Percentiles rank a stretch among this genome's conserved stretches.
phyloP scores from a whole-genome alignment of 2,888 invertebrate genomes.

The Pollenia angustigena region DNA sequence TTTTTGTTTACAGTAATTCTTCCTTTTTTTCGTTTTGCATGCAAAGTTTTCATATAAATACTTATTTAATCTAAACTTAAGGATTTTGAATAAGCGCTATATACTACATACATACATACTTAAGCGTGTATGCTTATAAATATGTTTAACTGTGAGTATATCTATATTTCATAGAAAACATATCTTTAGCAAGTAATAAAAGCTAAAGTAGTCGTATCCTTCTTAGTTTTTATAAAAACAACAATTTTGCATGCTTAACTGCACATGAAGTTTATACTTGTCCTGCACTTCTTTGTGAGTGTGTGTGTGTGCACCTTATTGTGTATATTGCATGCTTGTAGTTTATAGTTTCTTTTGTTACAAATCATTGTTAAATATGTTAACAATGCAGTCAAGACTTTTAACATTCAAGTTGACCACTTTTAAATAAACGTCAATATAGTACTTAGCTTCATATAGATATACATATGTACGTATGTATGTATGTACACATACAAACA shows the following conservation, averaged over 20 bases:
- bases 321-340: constrained; percentile 50
- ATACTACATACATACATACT: not conserved
- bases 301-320: constrained; percentile 13
- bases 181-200: constrained; percentile 54
- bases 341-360: constrained; percentile 63
- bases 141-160: not conserved
- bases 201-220: constrained; percentile 52
- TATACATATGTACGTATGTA: not conserved
- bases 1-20: constrained; percentile 1
- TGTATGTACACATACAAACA: not conserved
- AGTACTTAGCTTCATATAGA: not conserved
- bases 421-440: constrained; percentile 67
- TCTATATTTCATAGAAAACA: constrained; percentile 6
- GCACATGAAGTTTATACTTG: constrained; percentile 34
- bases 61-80: constrained; percentile 48
- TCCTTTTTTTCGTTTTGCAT: not conserved
- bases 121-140: not conserved
- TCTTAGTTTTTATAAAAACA: constrained; percentile 33
- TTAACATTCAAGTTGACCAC: constrained; percentile 72
- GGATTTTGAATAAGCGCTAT: constrained; percentile 14
- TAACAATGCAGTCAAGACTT: constrained; percentile 71
- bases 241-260: constrained; percentile 58
- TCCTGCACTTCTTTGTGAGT: not conserved
- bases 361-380: constrained; percentile 65
- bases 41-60: constrained; percentile 42